Evolutionary conservation across 2,797 vertebrate species (phyloP), one percentile per base, ranked within the genome.

Genomic region (Mus spretus): DNA sequence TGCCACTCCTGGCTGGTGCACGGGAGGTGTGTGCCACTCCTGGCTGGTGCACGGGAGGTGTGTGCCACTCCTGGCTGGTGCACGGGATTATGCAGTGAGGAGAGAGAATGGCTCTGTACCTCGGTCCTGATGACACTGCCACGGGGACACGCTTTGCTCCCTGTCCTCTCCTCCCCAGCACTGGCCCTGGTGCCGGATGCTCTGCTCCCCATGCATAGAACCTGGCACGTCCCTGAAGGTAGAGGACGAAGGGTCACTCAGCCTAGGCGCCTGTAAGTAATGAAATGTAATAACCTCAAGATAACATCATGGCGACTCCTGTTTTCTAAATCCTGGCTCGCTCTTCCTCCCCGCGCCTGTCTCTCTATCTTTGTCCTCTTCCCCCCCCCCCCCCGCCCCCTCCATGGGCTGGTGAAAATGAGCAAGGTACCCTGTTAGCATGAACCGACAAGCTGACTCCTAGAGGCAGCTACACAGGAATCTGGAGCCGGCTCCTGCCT

Each of bases 81-180:
- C 24, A 8, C 3, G 3, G 70, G 34, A 47, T 12, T 44, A 15
- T 77, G 78, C 40, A 50, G 19, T 10, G 17, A 57, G 61, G 81
- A 44, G 28, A 65, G 1, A 6, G 7, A 11, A 24, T 0, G 37
- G 53, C 44, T 50, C 9, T 57, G 67, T 22, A 47, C 26, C 14
- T 22, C 34, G 89, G 55, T 67, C n/a, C 13, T 3, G 67, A 31
- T 20, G 53, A 40, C 47, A 5, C 28, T 24, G 44, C 20, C 63
- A 15, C 44, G 19, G 67, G 67, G 22, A 26, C 3, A 14, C 34
- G 26, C 6, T 31, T 37, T 11, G 14, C 53, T 20, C 4, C 0
- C 0, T 12, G 17, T 24, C 0, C 17, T 3, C 28, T 1, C n/a
- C 20, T 24, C 79, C 79, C 11, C 37, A n/a, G 65, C 7, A 3